These are phyloP conservation scores for Triplophysa dalaica DNA, from an alignment of 2,113 vertebrate genomes.

Conservation along the genomic window DNA sequence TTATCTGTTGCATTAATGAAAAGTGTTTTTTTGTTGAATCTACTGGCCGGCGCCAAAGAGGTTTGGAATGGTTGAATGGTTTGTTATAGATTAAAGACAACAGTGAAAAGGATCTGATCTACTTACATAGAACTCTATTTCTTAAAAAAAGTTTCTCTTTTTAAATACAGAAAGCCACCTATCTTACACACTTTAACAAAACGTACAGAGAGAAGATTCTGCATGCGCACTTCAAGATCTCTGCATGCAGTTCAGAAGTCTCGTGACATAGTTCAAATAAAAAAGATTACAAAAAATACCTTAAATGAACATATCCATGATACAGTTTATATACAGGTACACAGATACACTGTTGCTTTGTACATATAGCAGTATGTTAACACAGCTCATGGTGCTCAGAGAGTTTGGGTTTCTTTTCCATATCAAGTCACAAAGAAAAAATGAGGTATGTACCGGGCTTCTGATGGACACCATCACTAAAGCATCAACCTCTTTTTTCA, in stretches of 20 bases:
- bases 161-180: slow-evolving; percentile 45
- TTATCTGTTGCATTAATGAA: slow-evolving; percentile 40
- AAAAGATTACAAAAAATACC: slow-evolving; percentile 53
- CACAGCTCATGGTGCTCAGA: slow-evolving; percentile 13
- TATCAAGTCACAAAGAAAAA: neutral
- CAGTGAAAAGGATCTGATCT: slow-evolving; percentile 45
- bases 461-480: slow-evolving; percentile 24
- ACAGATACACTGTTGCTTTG: slow-evolving; percentile 26
- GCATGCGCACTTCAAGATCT: slow-evolving; percentile 53
- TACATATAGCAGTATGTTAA: slow-evolving; percentile 2
- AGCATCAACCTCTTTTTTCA: neutral
- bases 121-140: slow-evolving; percentile 43
- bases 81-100: slow-evolving; percentile 45
- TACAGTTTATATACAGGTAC: no score
- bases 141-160: slow-evolving; percentile 45
- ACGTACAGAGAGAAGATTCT: slow-evolving; percentile 45
- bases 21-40: slow-evolving; percentile 8
- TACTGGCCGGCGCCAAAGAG: neutral
- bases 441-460: slow-evolving; percentile 29
- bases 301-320: slow-evolving; percentile 46
- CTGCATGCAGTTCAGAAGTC: slow-evolving; percentile 52
- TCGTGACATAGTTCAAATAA: slow-evolving; percentile 38
- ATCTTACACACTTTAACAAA: slow-evolving; percentile 49
- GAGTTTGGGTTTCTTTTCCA: neutral
- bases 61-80: slow-evolving; percentile 29